These are phyloP conservation scores for Papilio polytes DNA, from an alignment of 1,140 invertebrate species.

Conservation along the genomic window DNA sequence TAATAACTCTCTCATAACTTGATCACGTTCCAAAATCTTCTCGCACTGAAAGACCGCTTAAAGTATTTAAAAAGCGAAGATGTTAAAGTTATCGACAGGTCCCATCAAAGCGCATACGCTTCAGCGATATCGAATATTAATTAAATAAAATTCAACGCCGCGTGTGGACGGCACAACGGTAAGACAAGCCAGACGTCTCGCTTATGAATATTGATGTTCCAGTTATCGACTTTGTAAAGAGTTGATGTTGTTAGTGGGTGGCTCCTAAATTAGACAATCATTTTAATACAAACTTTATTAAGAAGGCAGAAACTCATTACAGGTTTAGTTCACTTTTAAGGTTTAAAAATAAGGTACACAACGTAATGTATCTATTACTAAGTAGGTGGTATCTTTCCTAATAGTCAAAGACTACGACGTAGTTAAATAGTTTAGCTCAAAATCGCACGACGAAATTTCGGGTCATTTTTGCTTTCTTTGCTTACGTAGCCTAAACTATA, in stretches of 20 bases:
- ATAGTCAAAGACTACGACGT: too few relatives aligned
- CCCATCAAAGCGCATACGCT: neutral
- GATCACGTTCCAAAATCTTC: neutral
- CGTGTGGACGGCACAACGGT: neutral
- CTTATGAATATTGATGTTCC: neutral
- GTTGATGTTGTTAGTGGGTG: neutral
- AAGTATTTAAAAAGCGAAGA: neutral
- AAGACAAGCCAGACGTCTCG: constrained; percentile 9
- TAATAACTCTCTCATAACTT: neutral
- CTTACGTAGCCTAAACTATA: too few relatives aligned
- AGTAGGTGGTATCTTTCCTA: too few relatives aligned
- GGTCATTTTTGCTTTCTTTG: too few relatives aligned
- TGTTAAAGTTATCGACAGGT: neutral
- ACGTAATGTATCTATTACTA: too few relatives aligned
- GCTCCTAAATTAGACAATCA: neutral
- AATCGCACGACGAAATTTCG: too few relatives aligned
- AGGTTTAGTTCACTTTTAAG: too few relatives aligned
- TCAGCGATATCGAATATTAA: constrained; percentile 14
- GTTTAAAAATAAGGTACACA: too few relatives aligned
- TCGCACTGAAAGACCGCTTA: neutral
- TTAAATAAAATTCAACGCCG: constrained; percentile 27
- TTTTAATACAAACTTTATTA: neutral
- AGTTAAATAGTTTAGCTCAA: too few relatives aligned
- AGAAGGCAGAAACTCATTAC: neutral
- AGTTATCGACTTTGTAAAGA: constrained; percentile 6